Percentiles rank a stretch among this genome's conserved stretches.
Conservation (phyloP, 2,888 invertebrate genomes). For the Sturmia bella region DNA sequence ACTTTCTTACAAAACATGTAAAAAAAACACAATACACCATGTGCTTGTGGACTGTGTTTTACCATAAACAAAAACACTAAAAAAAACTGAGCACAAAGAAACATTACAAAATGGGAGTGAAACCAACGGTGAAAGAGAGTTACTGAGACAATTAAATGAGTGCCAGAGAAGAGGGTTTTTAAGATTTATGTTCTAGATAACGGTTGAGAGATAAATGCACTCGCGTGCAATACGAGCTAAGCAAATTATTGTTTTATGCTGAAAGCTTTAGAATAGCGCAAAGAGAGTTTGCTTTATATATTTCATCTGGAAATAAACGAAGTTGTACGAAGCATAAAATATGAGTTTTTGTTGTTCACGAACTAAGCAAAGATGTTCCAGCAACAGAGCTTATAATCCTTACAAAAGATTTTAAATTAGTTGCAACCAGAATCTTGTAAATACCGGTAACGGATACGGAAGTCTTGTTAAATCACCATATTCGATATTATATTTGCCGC, state of each 20-base stretch:
- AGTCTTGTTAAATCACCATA: constrained; percentile 50
- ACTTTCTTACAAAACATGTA: not conserved
- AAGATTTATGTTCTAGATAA: not conserved
- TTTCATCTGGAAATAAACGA: constrained; percentile 38
- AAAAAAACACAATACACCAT: constrained; percentile 48
- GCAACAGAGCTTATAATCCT: constrained; percentile 75
- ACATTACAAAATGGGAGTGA: not conserved
- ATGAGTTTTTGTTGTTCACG: constrained; percentile 14
- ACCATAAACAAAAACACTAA: not conserved
- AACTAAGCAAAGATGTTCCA: constrained; percentile 23
- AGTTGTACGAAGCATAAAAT: constrained; percentile 28
- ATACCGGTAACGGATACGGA: constrained; percentile 79
- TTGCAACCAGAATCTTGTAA: constrained; percentile 80
- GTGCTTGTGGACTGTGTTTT: constrained; percentile 32
- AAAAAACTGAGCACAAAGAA: not conserved
- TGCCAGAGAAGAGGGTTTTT: too few relatives aligned
- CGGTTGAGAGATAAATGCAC: not conserved
- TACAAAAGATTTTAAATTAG: constrained; percentile 79
- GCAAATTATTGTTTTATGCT: not conserved
- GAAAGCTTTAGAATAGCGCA: not conserved
- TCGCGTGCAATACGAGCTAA: constrained; percentile 10
- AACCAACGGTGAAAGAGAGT: too few relatives aligned
- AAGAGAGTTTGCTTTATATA: too few relatives aligned
- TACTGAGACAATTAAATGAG: too few relatives aligned
- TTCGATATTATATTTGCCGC: constrained; percentile 27